Conservation (phyloP, 1,140 invertebrate species). For the Drosophila melanogaster region DNA sequence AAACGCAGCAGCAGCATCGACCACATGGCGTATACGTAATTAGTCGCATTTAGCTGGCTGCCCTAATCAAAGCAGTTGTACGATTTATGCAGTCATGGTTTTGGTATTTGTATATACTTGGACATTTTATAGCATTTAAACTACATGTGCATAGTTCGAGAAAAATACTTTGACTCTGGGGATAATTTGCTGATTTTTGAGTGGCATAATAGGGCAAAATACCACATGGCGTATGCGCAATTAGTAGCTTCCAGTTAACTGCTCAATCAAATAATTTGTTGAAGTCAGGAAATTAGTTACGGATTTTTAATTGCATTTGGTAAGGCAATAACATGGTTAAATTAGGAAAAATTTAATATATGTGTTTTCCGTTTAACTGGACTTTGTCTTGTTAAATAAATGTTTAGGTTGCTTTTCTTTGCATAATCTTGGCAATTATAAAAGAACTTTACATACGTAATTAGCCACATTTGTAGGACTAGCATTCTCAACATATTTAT, state of each 20-base stretch:
- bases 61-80: slow-evolving; percentile 43
- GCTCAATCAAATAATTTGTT: background rate
- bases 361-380: too few species aligned
- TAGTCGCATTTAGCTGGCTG: slow-evolving; percentile 46
- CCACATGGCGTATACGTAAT: slow-evolving; percentile 64
- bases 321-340: too few species aligned
- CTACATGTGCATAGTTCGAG: background rate
- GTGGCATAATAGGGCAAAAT: background rate
- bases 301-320: too few species aligned
- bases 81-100: slow-evolving; percentile 4
- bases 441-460: too few species aligned
- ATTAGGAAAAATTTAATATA: too few species aligned
- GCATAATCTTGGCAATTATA: too few species aligned
- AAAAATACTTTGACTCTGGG: background rate
- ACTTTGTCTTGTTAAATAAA: too few species aligned
- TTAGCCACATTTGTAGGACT: too few species aligned
- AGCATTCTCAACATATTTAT: too few species aligned
- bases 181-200: background rate
- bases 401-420: too few species aligned
- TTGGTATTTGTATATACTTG: background rate
- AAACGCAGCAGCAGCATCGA: slow-evolving; percentile 5
- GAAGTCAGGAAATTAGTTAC: background rate
- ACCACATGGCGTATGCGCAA: slow-evolving; percentile 46
- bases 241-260: slow-evolving; percentile 25
- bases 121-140: background rate